phyloP scores from a whole-genome alignment of 2,797 vertebrate species.

The Rhinoraja longicauda region DNA sequence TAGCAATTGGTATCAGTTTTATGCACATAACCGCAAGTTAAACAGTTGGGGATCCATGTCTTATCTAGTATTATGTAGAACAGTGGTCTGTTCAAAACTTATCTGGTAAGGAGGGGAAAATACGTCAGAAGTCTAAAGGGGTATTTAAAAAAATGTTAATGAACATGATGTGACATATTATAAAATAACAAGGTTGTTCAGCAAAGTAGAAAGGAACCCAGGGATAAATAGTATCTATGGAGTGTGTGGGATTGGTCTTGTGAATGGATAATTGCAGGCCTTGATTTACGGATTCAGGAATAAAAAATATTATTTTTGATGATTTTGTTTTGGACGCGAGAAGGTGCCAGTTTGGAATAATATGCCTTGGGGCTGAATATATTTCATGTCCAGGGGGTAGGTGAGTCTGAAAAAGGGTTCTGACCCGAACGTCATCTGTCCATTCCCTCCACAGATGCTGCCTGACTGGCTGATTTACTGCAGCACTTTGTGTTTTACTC shows the following conservation, averaged over 20 bases:
- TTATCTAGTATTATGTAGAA: slow-evolving; percentile 14
- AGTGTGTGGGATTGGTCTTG: not conserved
- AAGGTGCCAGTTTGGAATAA: not conserved
- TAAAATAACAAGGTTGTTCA: not conserved
- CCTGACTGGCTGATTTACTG: no score
- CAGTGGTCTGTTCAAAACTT: not conserved
- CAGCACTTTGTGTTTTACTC: no score
- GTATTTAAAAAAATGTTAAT: not conserved
- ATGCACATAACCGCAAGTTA: not conserved
- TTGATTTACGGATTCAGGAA: not conserved
- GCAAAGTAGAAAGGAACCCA: not conserved
- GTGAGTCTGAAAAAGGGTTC: no score
- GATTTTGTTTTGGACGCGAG: not conserved
- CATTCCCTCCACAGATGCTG: no score
- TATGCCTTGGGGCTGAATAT: not conserved
- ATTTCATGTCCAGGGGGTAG: no score
- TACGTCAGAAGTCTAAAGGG: not conserved
- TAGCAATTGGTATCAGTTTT: not conserved
- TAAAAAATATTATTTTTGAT: not conserved
- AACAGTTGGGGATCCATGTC: not conserved
- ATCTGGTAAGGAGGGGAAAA: not conserved
- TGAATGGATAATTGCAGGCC: not conserved
- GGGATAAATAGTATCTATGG: not conserved
- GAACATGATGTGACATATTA: not conserved
- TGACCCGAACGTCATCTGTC: no score